Base-by-base conservation (phyloP, 1,140 invertebrate genomes). In the Cydia pomonella region DNA sequence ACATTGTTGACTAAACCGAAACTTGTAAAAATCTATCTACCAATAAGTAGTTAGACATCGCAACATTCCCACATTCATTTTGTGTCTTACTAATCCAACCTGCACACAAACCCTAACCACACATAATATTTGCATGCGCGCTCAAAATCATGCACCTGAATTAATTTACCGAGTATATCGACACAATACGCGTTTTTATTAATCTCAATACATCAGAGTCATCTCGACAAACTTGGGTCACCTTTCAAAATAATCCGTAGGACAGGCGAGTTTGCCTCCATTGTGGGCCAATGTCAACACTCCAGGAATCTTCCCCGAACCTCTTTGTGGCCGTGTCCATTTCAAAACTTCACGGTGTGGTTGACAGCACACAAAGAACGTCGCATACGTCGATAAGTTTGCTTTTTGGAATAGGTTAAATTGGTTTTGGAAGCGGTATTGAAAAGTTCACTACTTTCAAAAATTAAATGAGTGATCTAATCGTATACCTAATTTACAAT, bases 221-320 rank as follows among this genome's bases (percentile, higher is more conserved):
- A 92, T 86, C 82, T 88, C 76, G 74, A 82, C 83, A 89, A 89
- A 90, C 84, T 77, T 82, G 78, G 80, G 77, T 84, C 79, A 78
- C 80, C 79, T 86, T 83, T 85, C 77, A 85, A 87, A 86, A 90
- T 88, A 88, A 89, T 90, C 86, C 81, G 72, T 74, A 79, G 80
- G 80, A 82, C 75, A 82, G 76, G 7, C 33, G 33, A 85, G 88
- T 90, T 92, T 92, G 83, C 77, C 73, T 75, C 79, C 82, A 88
- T 92, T 92, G 87, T 92, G 79, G 79, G 75, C 77, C 75, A 83
- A 80, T 77, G 89, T 90, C 85, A 92, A 92, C 88, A 92, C 88
- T 92, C 72, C 69, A 87, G 27, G 66, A 75, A 72, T 78, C 62
- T 91, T 90, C 88, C 81, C 71, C 84, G 89, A 90, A 91, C 74